Base-by-base conservation (phyloP, 2,797 vertebrate species). In the Enteromius anoplus region DNA sequence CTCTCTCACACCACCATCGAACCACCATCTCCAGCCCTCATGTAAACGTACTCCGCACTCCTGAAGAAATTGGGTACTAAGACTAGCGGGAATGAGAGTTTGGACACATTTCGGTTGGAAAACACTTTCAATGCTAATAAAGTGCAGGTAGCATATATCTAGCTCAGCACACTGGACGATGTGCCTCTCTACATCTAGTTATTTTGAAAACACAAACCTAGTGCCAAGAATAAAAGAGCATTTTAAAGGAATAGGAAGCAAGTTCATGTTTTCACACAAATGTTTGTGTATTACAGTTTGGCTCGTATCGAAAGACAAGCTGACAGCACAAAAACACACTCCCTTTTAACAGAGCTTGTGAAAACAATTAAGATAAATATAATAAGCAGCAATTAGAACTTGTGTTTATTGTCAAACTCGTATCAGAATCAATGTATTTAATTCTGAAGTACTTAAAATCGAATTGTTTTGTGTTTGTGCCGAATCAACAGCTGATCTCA, bases 51-150 rank as follows among this genome's bases (percentile, higher is more conserved):
- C 42, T 76, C 64, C 42, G 0, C 45, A 70, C 76, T 82, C 45
- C 34, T 55, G 64, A 62, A 82, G 85, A 82, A 85, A 86, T 80
- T 86, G 82, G 60, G 62, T 79, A 71, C 62, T 75, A 77, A 62
- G 21, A n/a, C 32, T 68, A 68, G 60, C 23, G 29, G 77, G 40
- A 82, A 75, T 58, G 73, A 85, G 75, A 68, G 68, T 76, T 76
- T 82, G 75, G 79, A 80, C 45, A 45, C 70, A 73, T 77, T 78
- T 29, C 64, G 17, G 76, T 79, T 86, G 73, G 23, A 78, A 84
- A 78, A 81, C 82, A 62, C 75, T 82, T 79, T 87, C 82, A 66
- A 85, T 84, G 65, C 64, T 79, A 80, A 87, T 81, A 78, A 84
- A 82, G 53, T 72, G 75, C 65, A 66, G 66, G 64, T 58, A 82